phyloP scores from a whole-genome alignment of 2,888 invertebrate genomes.

The Drosophila emarginata region DNA sequence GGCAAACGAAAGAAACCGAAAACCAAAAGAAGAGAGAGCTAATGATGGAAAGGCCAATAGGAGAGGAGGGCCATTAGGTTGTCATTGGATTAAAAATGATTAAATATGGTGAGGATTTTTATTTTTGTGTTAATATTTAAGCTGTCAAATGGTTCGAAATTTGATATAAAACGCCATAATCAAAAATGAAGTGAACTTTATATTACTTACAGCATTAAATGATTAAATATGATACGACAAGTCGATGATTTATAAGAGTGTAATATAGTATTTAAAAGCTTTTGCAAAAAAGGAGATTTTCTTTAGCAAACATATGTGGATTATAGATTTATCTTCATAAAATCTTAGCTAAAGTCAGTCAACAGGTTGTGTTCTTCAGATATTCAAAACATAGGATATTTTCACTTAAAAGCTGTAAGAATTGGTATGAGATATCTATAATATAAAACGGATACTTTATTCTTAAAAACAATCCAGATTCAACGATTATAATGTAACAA shows the following conservation, averaged over 20 bases:
- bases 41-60: constrained; percentile 26
- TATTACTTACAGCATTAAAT: not conserved
- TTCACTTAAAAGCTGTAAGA: too few relatives aligned
- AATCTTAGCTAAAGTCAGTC: too few relatives aligned
- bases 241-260: not conserved
- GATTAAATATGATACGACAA: not conserved
- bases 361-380: too few relatives aligned
- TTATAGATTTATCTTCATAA: too few relatives aligned
- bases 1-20: constrained; percentile 1
- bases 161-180: not conserved
- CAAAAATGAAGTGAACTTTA: not conserved
- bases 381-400: too few relatives aligned
- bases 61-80: constrained; percentile 28
- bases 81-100: constrained; percentile 34
- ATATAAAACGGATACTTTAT: too few relatives aligned
- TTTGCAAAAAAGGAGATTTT: too few relatives aligned
- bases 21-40: constrained; percentile 18
- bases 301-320: too few relatives aligned
- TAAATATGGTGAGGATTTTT: not conserved
- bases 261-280: too few relatives aligned
- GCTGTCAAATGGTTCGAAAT: constrained; percentile 9
- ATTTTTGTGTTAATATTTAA: constrained; percentile 21
- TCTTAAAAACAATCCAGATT: too few relatives aligned
- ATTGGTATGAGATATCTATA: too few relatives aligned
- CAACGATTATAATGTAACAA: too few relatives aligned